Conservation (phyloP, 1,140 invertebrate genomes). For the Drosophila persimilis region DNA sequence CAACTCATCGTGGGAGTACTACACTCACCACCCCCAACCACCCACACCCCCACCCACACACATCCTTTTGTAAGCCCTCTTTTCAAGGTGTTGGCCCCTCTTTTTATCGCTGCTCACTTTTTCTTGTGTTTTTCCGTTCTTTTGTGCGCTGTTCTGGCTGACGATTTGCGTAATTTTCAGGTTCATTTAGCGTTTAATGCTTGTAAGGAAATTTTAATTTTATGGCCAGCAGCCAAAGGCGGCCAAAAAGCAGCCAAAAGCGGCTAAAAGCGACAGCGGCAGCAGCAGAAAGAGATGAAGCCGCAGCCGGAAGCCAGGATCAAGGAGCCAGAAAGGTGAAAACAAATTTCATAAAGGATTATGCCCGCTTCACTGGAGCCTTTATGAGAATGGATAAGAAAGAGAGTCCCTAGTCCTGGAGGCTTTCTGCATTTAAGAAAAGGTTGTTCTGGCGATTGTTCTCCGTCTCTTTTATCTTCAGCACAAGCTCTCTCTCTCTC, state of each 20-base stretch:
- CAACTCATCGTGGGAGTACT: slow-evolving; percentile 22
- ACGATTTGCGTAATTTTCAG: slow-evolving; percentile 82
- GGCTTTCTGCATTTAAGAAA: too few relatives aligned
- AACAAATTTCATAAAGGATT: slow-evolving; percentile 76
- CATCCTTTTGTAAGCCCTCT: background rate
- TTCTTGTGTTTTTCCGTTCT: slow-evolving; percentile 28
- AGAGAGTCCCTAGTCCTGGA: too few relatives aligned
- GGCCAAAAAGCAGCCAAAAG: slow-evolving; percentile 26
- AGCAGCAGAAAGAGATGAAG: too few relatives aligned
- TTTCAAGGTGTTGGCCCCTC: slow-evolving; percentile 52
- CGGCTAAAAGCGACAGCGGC: too few relatives aligned
- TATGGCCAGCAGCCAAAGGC: slow-evolving; percentile 71
- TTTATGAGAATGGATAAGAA: slow-evolving; percentile 16
- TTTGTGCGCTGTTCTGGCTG: slow-evolving; percentile 22
- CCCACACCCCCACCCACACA: background rate
- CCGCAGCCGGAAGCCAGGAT: too few relatives aligned
- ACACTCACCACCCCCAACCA: too few relatives aligned
- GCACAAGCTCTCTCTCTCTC: too few relatives aligned
- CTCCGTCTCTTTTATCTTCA: too few relatives aligned
- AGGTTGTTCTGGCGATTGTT: too few relatives aligned
- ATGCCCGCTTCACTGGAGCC: slow-evolving; percentile 58
- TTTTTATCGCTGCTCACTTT: slow-evolving; percentile 61
- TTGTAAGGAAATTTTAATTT: slow-evolving; percentile 82
- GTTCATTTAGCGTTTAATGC: slow-evolving; percentile 82
- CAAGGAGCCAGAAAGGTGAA: slow-evolving; percentile 50